Evolutionary conservation across 2,113 vertebrate genomes (phyloP), one percentile per base, ranked within the genome.

Genomic region (Tympanuchus pallidicinctus): DNA sequence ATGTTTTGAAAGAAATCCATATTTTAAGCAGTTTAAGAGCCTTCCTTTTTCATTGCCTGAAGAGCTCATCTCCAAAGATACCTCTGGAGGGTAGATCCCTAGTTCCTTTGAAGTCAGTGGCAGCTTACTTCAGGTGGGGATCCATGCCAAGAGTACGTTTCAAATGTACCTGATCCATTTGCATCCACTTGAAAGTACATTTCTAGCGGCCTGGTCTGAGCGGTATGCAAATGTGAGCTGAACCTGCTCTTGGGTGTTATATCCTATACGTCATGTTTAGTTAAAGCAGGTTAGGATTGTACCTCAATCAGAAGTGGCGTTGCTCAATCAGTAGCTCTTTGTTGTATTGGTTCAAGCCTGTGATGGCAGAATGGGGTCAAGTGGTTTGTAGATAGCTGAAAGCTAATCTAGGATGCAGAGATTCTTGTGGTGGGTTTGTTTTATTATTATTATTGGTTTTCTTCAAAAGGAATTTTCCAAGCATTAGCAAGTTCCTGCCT

Each of bases 111-210:
- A 93, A 96, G 90, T 90, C 83, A 65, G 1, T 79, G 32, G 63
- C 45, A 57, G 36, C 87, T 90, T 84, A 78, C 48, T 81, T 27
- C 77, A 57, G 2, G 6, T 84, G 63, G 82, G 74, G 43, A 92
- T 86, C 70, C 24, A 6, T 59, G 92, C 91, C 90, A 92, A 48
- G 74, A 60, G 60, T 38, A 6, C 7, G 4, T 96, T 92, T 92
- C 66, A 85, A 87, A 89, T 64, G 75, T 89, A 84, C 81, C 77
- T 87, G 66, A 8, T 90, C 54, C 65, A 86, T 96, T 94, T 96
- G 75, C 91, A 93, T 93, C 67, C 50, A 34, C 65, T 94, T 91
- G 10, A 82, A 92, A 92, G 69, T 90, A 89, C 5, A 67, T 87
- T 65, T 78, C 10, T 72, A 25, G 13, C 72, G 47, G 52, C 78